A percentile compares a stretch with the other conserved stretches of the same genome.
Conservation (phyloP, 2,888 invertebrate genomes). For the Eristalinus aeneus region DNA sequence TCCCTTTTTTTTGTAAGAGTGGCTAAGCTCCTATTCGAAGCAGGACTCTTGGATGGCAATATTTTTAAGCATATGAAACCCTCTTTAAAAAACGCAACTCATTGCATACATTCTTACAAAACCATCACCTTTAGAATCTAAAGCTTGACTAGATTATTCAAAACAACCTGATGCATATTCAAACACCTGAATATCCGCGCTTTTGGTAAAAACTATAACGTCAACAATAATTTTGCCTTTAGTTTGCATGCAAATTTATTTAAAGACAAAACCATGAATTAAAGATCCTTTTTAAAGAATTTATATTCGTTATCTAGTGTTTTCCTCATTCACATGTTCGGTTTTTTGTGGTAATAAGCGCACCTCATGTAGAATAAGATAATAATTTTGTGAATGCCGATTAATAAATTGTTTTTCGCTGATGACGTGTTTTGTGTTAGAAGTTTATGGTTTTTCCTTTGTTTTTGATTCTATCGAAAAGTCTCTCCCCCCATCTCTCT, state of each 20-base stretch:
- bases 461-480: slow-evolving; percentile 8
- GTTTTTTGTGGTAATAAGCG: slow-evolving; percentile 41
- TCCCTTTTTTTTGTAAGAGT: too few relatives aligned
- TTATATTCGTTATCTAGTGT: slow-evolving; percentile 5
- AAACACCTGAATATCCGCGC: background rate
- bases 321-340: slow-evolving; percentile 31
- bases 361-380: slow-evolving; percentile 37
- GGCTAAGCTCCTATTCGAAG: too few relatives aligned
- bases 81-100: too few relatives aligned
- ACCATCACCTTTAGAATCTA: too few relatives aligned
- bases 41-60: too few relatives aligned
- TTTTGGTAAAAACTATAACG: background rate
- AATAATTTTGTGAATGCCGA: slow-evolving; percentile 60
- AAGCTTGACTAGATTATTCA: too few relatives aligned
- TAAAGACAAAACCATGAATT: background rate
- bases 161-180: background rate
- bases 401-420: slow-evolving; percentile 36
- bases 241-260: slow-evolving; percentile 47
- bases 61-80: too few relatives aligned
- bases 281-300: slow-evolving; percentile 4
- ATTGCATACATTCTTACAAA: too few relatives aligned
- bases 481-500: slow-evolving; percentile 13
- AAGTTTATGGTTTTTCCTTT: slow-evolving; percentile 14
- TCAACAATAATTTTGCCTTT: background rate
- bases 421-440: slow-evolving; percentile 49